Conservation (phyloP, 2,888 invertebrate genomes). For the Drosophila stalkeri region DNA sequence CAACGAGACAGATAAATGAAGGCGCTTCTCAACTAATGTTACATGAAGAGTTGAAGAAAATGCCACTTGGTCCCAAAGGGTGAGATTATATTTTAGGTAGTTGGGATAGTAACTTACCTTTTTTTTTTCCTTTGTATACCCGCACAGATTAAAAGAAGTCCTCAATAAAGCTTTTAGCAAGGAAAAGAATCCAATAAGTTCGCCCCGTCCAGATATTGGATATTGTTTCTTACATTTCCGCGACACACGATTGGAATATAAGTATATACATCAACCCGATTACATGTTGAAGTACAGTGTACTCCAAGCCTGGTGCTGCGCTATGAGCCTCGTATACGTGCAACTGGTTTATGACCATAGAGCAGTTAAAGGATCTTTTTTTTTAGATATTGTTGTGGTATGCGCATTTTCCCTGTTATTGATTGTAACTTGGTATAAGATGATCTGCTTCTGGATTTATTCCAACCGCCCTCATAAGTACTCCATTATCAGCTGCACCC, state of each 20-base stretch:
- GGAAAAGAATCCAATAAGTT: background rate
- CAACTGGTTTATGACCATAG: background rate
- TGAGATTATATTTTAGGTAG: slow-evolving; percentile 83
- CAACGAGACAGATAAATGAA: background rate
- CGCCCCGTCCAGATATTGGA: background rate
- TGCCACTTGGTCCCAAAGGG: slow-evolving; percentile 92
- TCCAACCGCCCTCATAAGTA: background rate
- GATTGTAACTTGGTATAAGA: slow-evolving; percentile 91
- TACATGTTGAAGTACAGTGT: slow-evolving; percentile 94
- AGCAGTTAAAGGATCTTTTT: fast-evolving
- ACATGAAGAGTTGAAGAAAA: slow-evolving; percentile 91
- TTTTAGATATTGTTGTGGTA: background rate
- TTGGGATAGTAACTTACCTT: background rate
- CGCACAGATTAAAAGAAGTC: background rate
- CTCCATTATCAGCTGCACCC: slow-evolving; percentile 17
- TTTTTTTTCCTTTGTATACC: too few species aligned
- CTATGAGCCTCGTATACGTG: slow-evolving; percentile 87
- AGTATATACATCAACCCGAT: slow-evolving; percentile 91
- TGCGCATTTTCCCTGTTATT: slow-evolving; percentile 86
- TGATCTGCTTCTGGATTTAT: slow-evolving; percentile 89
- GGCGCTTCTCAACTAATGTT: slow-evolving; percentile 87
- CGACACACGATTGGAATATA: slow-evolving; percentile 88
- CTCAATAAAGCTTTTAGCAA: background rate
- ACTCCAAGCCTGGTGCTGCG: slow-evolving; percentile 87
- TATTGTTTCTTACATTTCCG: slow-evolving; percentile 79